Percentiles rank a stretch among this genome's conserved stretches.
Evolutionary conservation across 2,113 vertebrate genomes (phyloP).

Genomic region (Microtus richardsoni): DNA sequence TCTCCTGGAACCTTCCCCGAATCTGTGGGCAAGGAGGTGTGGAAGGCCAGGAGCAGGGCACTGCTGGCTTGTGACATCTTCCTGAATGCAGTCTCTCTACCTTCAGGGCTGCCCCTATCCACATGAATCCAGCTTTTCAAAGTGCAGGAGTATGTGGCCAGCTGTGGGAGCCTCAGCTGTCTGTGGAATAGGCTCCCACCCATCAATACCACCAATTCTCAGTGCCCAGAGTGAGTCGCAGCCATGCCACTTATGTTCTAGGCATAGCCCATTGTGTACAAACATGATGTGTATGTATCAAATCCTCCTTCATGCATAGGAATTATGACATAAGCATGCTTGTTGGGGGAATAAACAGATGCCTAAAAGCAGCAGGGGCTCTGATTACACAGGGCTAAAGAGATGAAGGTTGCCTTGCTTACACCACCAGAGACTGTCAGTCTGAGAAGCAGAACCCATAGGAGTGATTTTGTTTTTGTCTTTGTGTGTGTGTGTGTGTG

Average conservation of each 20-base stretch:
- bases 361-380: neutral
- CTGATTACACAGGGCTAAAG: neutral
- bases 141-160: neutral
- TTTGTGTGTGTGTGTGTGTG: neutral
- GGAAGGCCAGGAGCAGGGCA: rapidly evolving
- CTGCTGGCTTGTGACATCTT: neutral
- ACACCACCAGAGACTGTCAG: rapidly evolving
- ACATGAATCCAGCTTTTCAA: neutral
- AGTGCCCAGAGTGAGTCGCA: neutral
- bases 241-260: neutral
- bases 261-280: neutral
- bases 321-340: neutral
- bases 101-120: neutral
- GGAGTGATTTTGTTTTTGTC: neutral
- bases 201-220: neutral
- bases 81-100: neutral
- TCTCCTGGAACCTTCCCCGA: neutral
- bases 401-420: neutral
- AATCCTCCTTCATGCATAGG: neutral
- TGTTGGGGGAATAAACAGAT: neutral
- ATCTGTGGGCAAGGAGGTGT: neutral
- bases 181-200: neutral
- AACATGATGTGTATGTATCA: neutral
- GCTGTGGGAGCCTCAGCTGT: neutral
- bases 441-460: neutral